Conservation (phyloP, 2,797 vertebrate genomes). For the Harpia harpyja region DNA sequence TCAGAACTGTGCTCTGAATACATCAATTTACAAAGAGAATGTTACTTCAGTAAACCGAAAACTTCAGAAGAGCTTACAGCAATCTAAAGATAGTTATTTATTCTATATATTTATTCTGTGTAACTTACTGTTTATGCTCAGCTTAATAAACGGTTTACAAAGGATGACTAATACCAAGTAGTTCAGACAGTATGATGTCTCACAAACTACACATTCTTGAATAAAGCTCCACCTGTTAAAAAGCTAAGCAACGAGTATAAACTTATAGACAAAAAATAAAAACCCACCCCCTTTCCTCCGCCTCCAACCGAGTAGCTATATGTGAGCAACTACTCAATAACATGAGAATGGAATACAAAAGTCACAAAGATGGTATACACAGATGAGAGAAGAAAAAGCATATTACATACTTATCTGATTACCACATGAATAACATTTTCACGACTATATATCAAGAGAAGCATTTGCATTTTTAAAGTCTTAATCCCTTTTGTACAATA, state of each 20-base stretch:
- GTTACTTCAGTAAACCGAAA: background rate
- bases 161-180: background rate
- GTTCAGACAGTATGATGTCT: background rate
- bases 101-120: background rate
- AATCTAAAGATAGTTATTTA: conserved; percentile 9
- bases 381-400: background rate
- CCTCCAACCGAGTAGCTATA: background rate
- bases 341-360: background rate
- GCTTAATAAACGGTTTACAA: conserved; percentile 1
- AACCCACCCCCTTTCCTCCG: background rate
- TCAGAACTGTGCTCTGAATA: background rate
- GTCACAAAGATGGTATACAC: background rate
- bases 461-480: background rate
- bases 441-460: background rate
- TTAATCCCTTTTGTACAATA: background rate
- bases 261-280: background rate
- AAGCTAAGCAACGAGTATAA: background rate
- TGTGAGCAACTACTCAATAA: background rate
- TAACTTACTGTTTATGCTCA: background rate
- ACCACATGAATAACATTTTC: background rate
- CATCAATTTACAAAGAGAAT: background rate
- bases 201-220: background rate
- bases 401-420: background rate
- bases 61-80: background rate
- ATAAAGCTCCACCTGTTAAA: background rate